Percentiles rank a stretch among this genome's conserved stretches.
Evolutionary conservation across 2,797 vertebrate species (phyloP).

Genomic region (Myotis findleyi): DNA sequence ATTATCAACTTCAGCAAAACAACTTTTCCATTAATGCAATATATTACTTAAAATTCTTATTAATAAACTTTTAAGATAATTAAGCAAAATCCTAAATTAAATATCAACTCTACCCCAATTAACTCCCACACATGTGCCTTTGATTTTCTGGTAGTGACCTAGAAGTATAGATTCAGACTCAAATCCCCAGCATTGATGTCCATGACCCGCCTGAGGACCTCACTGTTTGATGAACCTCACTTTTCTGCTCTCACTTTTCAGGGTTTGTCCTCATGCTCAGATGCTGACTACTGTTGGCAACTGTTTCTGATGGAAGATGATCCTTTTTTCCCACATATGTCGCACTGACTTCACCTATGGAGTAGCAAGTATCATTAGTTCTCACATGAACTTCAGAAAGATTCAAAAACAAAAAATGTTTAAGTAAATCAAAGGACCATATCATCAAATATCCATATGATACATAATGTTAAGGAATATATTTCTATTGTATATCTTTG

Average conservation of each 20-base stretch:
- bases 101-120: not conserved
- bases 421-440: not conserved
- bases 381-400: not conserved
- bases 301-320: not conserved
- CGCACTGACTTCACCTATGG: not conserved
- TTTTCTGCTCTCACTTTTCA: not conserved
- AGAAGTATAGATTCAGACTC: not conserved
- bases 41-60: not conserved
- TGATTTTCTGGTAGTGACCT: not conserved
- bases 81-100: conserved; percentile 9
- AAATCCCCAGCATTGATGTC: not conserved
- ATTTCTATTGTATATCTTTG: not conserved
- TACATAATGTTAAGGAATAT: not conserved
- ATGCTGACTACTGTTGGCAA: not conserved
- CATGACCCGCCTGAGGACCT: not conserved
- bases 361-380: not conserved
- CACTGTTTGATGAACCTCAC: not conserved
- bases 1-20: conserved; percentile 31
- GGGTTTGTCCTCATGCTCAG: not conserved
- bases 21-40: conserved; percentile 26
- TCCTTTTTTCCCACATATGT: not conserved
- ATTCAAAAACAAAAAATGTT: not conserved
- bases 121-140: not conserved
- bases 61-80: not conserved
- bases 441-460: not conserved